These are phyloP conservation scores for Stegana nigrithorax DNA, from an alignment of 2,888 invertebrate species.

Conservation along the genomic window DNA sequence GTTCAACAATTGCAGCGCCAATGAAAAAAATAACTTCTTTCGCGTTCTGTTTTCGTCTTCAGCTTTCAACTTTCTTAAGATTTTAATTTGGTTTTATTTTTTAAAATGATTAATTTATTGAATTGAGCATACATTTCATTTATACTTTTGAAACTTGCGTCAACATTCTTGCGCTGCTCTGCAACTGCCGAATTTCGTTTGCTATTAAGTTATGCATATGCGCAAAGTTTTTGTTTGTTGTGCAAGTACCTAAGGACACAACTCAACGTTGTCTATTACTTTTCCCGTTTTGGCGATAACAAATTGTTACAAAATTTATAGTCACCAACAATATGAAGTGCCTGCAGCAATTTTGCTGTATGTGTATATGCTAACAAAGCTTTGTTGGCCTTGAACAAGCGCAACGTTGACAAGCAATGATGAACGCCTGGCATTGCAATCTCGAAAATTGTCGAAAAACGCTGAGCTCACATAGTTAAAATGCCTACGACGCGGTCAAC, in stretches of 20 bases:
- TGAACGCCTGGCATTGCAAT: neutral
- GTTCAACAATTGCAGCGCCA: no score
- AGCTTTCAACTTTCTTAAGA: no score
- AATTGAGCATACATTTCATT: constrained; percentile 50
- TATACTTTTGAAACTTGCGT: constrained; percentile 23
- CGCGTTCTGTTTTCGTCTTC: neutral
- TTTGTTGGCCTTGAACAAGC: neutral
- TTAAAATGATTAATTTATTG: constrained; percentile 30
- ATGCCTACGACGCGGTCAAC: constrained; percentile 15
- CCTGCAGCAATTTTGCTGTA: neutral
- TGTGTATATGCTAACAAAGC: no score
- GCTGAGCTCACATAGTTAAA: neutral
- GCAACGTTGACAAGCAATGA: neutral
- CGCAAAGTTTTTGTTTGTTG: neutral
- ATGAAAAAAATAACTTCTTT: no score
- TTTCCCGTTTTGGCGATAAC: neutral
- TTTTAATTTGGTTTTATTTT: neutral
- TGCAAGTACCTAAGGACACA: no score
- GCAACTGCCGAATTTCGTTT: neutral
- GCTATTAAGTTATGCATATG: neutral
- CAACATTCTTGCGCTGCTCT: neutral
- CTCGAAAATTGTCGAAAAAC: neutral
- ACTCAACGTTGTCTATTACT: neutral
- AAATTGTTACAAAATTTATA: no score
- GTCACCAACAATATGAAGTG: no score